Conservation (phyloP, 2,797 vertebrate genomes). For the Oophaga sylvatica region DNA sequence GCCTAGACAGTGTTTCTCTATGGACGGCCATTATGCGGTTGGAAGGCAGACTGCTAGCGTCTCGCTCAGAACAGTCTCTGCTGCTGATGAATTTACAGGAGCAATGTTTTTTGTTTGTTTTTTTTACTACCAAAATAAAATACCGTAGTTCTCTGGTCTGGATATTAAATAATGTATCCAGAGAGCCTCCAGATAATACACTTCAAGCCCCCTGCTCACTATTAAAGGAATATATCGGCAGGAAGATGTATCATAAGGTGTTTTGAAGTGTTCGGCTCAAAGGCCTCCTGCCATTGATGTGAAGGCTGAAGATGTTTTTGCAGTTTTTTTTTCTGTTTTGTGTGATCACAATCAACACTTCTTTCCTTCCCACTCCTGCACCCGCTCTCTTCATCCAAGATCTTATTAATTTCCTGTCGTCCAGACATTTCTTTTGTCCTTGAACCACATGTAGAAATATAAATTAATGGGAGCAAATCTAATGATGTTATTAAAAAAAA, state of each 20-base stretch:
- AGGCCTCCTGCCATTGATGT: not conserved
- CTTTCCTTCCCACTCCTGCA: not conserved
- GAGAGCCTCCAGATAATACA: constrained; percentile 63
- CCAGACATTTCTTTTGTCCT: constrained; percentile 44
- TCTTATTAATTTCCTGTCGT: constrained; percentile 44
- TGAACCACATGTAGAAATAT: constrained; percentile 27
- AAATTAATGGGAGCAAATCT: constrained; percentile 31
- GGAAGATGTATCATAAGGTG: constrained; percentile 59
- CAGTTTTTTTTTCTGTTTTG: constrained; percentile 9
- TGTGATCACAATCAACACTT: constrained; percentile 27
- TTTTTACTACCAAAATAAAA: constrained; percentile 66
- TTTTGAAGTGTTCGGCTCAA: constrained; percentile 57
- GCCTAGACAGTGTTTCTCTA: not conserved
- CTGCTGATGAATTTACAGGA: constrained; percentile 62
- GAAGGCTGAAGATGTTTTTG: constrained; percentile 41
- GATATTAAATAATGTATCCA: constrained; percentile 74
- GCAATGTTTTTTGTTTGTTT: constrained; percentile 27
- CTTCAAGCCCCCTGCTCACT: constrained; percentile 63
- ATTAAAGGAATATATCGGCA: constrained; percentile 65
- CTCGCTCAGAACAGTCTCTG: constrained; percentile 61
- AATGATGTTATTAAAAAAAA: not conserved
- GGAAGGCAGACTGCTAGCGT: constrained; percentile 34
- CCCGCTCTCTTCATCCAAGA: constrained; percentile 1
- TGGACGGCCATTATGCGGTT: not conserved
- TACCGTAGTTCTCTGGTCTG: constrained; percentile 55